phyloP scores from a whole-genome alignment of 2,888 invertebrate species.

The Hypselothyrea guttata region DNA sequence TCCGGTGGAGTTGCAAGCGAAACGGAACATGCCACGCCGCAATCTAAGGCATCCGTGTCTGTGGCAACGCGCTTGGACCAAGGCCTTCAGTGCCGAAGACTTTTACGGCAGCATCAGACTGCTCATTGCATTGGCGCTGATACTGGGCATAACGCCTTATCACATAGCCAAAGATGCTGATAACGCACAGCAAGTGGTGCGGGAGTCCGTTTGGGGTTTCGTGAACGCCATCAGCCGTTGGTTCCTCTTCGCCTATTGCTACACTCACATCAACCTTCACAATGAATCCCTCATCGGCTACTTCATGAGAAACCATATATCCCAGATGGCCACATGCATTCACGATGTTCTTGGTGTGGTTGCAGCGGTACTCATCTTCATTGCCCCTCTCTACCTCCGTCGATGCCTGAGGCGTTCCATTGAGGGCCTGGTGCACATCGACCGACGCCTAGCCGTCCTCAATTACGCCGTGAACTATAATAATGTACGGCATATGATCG shows the following conservation, averaged over 20 bases:
- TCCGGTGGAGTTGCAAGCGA: no score
- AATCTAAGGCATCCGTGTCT: no score
- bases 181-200: conserved; percentile 25
- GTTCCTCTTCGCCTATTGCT: conserved; percentile 59
- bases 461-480: conserved; percentile 1
- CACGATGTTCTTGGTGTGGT: conserved; percentile 49
- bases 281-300: conserved; percentile 60
- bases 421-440: conserved; percentile 27
- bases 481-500: not conserved
- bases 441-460: conserved; percentile 20
- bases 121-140: conserved; percentile 32
- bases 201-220: conserved; percentile 55
- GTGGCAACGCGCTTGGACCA: conserved; percentile 1
- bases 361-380: conserved; percentile 47
- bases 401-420: conserved; percentile 32
- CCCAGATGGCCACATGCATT: conserved; percentile 37
- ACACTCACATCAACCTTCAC: conserved; percentile 21
- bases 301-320: conserved; percentile 54
- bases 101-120: conserved; percentile 49
- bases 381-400: conserved; percentile 50
- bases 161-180: conserved; percentile 28
- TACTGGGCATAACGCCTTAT: conserved; percentile 59
- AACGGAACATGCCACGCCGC: no score
- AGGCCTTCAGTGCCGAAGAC: conserved; percentile 36
- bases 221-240: conserved; percentile 59